Conservation (phyloP, 2,113 vertebrate genomes). For the Anser cygnoides region DNA sequence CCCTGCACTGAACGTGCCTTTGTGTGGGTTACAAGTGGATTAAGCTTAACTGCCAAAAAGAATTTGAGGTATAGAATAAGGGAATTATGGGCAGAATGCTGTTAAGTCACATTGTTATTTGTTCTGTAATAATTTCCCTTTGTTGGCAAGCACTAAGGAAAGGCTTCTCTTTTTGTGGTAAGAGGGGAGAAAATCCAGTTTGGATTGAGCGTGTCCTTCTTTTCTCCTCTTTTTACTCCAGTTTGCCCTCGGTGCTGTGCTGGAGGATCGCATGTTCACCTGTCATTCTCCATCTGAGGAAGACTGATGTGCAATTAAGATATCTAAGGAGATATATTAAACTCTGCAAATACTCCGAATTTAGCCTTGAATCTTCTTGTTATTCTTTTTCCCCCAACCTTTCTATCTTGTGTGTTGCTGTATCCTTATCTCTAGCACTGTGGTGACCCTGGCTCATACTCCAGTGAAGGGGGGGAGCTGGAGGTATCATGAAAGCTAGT, state of each 20-base stretch:
- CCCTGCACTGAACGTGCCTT: slow-evolving; percentile 14
- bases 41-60: slow-evolving; percentile 45
- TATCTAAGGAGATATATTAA: slow-evolving; percentile 60
- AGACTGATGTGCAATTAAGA: slow-evolving; percentile 72
- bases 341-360: not conserved
- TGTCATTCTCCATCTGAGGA: slow-evolving; percentile 31
- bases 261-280: slow-evolving; percentile 28
- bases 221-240: slow-evolving; percentile 32
- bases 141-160: slow-evolving; percentile 32
- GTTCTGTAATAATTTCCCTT: slow-evolving; percentile 35
- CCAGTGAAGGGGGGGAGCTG: not conserved
- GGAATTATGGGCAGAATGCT: slow-evolving; percentile 26
- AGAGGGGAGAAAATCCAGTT: slow-evolving; percentile 6
- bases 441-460: slow-evolving; percentile 6
- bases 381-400: slow-evolving; percentile 15
- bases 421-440: not conserved
- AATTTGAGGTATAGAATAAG: slow-evolving; percentile 17
- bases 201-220: slow-evolving; percentile 4
- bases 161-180: slow-evolving; percentile 1
- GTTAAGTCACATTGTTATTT: slow-evolving; percentile 44
- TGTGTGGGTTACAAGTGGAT: slow-evolving; percentile 60
- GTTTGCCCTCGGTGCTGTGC: slow-evolving; percentile 62
- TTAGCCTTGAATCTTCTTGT: slow-evolving; percentile 38
- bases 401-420: not conserved
- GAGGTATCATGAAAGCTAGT: not conserved